phyloP scores from a whole-genome alignment of 2,113 vertebrate genomes.

The Cathartes aura region DNA sequence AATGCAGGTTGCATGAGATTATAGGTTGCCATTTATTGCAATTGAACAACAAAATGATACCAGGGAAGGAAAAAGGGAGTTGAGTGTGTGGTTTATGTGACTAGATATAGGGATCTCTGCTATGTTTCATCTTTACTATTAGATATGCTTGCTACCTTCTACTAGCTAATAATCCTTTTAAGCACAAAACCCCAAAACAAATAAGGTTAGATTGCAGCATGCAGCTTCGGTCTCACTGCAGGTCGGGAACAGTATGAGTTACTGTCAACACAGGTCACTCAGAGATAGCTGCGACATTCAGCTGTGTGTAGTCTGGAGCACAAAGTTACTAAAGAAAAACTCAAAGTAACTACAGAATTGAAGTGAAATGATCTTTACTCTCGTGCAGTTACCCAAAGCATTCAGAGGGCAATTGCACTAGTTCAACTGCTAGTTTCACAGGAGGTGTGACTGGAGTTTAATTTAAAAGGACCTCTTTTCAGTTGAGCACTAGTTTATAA shows the following conservation, averaged over 20 bases:
- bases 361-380: not conserved
- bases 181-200: not conserved
- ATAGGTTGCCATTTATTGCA: not conserved
- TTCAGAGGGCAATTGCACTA: not conserved
- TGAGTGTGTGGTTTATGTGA: not conserved
- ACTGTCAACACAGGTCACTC: not conserved
- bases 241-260: not conserved
- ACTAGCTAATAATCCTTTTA: not conserved
- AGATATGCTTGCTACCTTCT: not conserved
- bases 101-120: not conserved
- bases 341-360: not conserved
- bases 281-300: accelerated
- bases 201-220: not conserved
- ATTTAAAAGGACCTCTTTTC: not conserved
- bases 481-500: not conserved
- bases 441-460: not conserved
- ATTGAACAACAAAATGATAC: not conserved
- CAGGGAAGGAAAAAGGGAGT: not conserved
- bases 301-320: accelerated
- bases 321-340: not conserved
- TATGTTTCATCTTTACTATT: accelerated
- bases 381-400: not conserved
- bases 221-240: not conserved
- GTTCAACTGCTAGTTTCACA: not conserved
- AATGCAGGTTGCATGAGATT: not conserved